phyloP scores from a whole-genome alignment of 92 coral and sea anemone species.

The Isaurus tuberculatus region DNA sequence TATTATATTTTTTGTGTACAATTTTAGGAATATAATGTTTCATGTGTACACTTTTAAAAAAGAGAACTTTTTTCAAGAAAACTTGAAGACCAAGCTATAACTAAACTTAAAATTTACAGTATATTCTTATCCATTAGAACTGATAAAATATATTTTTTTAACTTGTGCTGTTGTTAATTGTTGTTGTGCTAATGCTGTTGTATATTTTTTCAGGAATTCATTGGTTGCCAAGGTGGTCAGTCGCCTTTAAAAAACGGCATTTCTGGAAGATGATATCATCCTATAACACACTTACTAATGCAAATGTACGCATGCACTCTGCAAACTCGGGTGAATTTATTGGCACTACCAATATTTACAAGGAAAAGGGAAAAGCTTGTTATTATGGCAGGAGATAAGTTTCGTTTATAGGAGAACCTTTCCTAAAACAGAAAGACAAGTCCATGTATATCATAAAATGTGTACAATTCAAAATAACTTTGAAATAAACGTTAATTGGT shows the following conservation, averaged over 20 bases:
- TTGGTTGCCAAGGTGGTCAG: slow-evolving; percentile 32
- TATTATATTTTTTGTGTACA: neutral
- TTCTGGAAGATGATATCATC: slow-evolving; percentile 29
- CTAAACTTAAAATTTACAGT: neutral
- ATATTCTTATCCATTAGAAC: neutral
- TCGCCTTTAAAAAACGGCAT: slow-evolving; percentile 20
- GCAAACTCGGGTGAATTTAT: slow-evolving; percentile 12
- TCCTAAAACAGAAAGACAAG: neutral
- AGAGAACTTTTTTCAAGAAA: neutral
- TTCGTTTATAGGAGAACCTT: neutral
- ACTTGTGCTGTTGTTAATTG: neutral
- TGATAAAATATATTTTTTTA: neutral
- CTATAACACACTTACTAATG: neutral
- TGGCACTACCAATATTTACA: slow-evolving; percentile 11
- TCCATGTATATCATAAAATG: neutral
- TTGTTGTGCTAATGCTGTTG: neutral
- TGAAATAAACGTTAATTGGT: no score
- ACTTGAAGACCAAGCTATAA: neutral
- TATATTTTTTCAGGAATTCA: neutral
- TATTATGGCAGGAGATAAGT: neutral
- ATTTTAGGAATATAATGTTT: neutral
- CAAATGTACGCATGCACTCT: neutral
- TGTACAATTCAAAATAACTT: neutral
- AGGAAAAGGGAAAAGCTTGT: neutral
- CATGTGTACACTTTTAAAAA: neutral